phyloP scores from a whole-genome alignment of 2,888 invertebrate genomes.

The Drosophila dives region DNA sequence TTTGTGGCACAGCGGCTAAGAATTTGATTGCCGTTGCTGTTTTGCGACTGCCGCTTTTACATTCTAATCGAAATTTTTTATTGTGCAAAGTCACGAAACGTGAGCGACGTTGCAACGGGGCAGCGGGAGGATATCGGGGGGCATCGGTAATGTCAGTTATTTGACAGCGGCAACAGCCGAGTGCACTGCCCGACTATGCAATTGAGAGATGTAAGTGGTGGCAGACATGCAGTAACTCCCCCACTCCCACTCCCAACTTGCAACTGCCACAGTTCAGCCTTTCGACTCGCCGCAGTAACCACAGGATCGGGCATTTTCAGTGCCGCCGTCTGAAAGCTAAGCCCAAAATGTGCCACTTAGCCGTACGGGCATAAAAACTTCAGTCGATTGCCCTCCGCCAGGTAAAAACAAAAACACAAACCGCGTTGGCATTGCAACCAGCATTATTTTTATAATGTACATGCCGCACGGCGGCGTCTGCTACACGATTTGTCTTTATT shows the following conservation, averaged over 20 bases:
- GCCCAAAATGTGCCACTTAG: constrained; percentile 78
- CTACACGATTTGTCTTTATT: constrained; percentile 74
- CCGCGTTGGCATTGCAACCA: constrained; percentile 73
- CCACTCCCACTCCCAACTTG: background rate
- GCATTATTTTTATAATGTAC: constrained; percentile 79
- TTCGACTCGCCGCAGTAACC: constrained; percentile 47
- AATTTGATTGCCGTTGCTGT: constrained; percentile 70
- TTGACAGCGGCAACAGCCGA: constrained; percentile 76
- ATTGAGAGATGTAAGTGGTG: background rate
- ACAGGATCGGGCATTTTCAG: constrained; percentile 46
- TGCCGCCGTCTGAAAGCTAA: constrained; percentile 71
- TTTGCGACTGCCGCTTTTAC: constrained; percentile 67
- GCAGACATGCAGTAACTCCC: constrained; percentile 46
- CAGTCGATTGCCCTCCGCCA: constrained; percentile 25
- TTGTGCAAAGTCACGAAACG: constrained; percentile 78
- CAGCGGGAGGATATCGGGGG: constrained; percentile 9
- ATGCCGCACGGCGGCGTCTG: constrained; percentile 62
- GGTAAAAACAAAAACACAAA: constrained; percentile 43
- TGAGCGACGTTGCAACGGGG: constrained; percentile 47
- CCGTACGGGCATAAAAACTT: constrained; percentile 72
- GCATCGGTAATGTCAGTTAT: constrained; percentile 74
- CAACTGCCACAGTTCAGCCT: constrained; percentile 14
- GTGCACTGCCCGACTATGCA: constrained; percentile 56
- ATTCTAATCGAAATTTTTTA: constrained; percentile 80
- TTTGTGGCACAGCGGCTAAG: constrained; percentile 46